Evolutionary conservation across 2,888 invertebrate species (phyloP).

Genomic region (Apamea epomidion): DNA sequence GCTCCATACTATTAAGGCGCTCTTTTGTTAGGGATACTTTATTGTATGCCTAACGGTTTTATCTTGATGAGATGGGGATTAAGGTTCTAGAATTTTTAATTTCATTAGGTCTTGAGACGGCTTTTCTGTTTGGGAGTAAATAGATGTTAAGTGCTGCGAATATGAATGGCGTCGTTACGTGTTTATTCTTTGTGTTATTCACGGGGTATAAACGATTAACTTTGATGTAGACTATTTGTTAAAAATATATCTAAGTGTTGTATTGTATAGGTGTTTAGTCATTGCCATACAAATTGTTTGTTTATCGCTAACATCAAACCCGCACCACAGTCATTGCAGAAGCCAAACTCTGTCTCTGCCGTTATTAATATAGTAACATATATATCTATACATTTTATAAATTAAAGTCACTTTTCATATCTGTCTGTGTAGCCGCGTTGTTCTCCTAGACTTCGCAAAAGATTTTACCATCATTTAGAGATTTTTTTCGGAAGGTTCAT

Average conservation of each 20-base stretch:
- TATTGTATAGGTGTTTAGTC: too few species aligned
- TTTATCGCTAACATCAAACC: too few species aligned
- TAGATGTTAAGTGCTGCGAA: not conserved
- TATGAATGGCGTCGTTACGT: slow-evolving; percentile 6
- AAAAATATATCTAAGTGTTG: not conserved
- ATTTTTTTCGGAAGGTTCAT: too few species aligned
- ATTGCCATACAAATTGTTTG: not conserved
- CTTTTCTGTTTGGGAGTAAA: not conserved
- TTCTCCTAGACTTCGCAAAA: too few species aligned
- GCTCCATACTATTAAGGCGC: slow-evolving; percentile 40
- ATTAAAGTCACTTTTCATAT: too few species aligned
- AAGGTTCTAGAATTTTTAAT: slow-evolving; percentile 33
- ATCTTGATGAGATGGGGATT: slow-evolving; percentile 33
- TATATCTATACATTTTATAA: too few species aligned
- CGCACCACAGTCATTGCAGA: too few species aligned
- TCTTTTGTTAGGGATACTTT: slow-evolving; percentile 56
- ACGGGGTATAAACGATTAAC: not conserved
- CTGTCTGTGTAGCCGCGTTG: too few species aligned
- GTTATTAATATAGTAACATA: too few species aligned
- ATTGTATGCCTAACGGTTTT: slow-evolving; percentile 34
- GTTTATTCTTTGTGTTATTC: not conserved
- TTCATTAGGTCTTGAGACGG: slow-evolving; percentile 15
- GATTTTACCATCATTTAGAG: too few species aligned
- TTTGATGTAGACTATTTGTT: not conserved
- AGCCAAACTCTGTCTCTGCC: too few species aligned